Conservation (phyloP, 1,140 invertebrate species). For the Megalopta genalis region DNA sequence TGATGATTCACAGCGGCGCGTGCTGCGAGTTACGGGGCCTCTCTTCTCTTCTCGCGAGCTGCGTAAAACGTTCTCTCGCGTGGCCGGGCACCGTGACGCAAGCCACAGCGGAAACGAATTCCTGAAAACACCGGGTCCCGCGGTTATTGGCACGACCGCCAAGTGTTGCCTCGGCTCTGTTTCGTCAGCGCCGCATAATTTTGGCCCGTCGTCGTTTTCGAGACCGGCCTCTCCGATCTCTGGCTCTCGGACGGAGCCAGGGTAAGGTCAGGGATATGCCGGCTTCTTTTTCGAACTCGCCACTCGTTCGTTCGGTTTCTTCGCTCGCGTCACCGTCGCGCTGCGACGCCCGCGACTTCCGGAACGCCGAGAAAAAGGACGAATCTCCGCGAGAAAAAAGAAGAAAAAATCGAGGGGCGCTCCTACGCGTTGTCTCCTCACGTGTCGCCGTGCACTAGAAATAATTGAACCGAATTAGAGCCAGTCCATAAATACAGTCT, state of each 20-base stretch:
- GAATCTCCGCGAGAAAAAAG: too few relatives aligned
- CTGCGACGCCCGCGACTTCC: neutral
- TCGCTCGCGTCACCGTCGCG: neutral
- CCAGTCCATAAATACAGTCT: too few relatives aligned
- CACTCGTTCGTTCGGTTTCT: neutral
- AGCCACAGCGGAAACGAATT: conserved; percentile 53
- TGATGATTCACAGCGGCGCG: too few relatives aligned
- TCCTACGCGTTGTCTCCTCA: too few relatives aligned
- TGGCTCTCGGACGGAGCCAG: conserved; percentile 29
- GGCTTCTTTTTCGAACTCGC: conserved; percentile 35
- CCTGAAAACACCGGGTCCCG: conserved; percentile 43
- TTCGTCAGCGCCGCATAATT: conserved; percentile 68
- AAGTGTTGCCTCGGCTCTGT: conserved; percentile 60
- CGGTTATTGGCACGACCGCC: conserved; percentile 65
- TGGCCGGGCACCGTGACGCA: conserved; percentile 19
- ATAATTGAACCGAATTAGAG: too few relatives aligned
- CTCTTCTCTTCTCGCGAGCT: too few relatives aligned
- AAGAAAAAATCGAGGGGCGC: too few relatives aligned
- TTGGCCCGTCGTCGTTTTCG: conserved; percentile 53
- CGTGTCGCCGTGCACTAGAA: too few relatives aligned
- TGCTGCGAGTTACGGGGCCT: too few relatives aligned
- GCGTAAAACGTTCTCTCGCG: neutral
- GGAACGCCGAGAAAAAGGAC: too few relatives aligned
- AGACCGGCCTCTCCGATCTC: conserved; percentile 29
- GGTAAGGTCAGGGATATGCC: conserved; percentile 65